Evolutionary conservation across 2,888 invertebrate species (phyloP).

Genomic region (Germaria angustata): DNA sequence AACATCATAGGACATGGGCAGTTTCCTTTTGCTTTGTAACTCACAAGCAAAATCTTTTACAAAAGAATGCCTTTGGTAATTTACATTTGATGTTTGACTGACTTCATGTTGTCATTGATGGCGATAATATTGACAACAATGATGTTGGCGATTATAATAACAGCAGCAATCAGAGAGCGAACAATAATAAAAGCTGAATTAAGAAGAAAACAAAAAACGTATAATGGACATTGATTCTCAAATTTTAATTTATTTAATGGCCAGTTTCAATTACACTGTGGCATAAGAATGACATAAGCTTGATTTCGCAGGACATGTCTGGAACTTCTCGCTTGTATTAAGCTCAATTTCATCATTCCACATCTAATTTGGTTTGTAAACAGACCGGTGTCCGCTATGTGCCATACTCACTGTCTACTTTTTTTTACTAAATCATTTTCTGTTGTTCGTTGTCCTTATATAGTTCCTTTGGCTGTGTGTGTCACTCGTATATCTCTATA

Average conservation of each 20-base stretch:
- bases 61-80: conserved; percentile 47
- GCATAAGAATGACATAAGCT: no score
- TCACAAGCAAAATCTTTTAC: not conserved
- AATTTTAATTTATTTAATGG: not conserved
- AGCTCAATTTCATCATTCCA: no score
- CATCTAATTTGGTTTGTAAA: no score
- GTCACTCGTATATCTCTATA: no score
- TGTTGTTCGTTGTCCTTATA: no score
- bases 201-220: not conserved
- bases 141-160: conserved; percentile 11
- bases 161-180: not conserved
- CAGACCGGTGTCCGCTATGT: no score
- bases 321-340: no score
- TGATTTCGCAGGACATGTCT: no score
- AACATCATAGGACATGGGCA: not conserved
- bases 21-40: not conserved
- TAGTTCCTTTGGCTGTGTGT: no score
- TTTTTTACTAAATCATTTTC: no score
- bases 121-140: conserved; percentile 8
- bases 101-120: conserved; percentile 40
- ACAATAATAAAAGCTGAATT: conserved; percentile 3
- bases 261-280: no score
- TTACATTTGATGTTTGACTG: conserved; percentile 53
- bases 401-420: no score
- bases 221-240: not conserved